Base-by-base conservation (phyloP, 2,113 vertebrate genomes). In the Phaethornis superciliosus region DNA sequence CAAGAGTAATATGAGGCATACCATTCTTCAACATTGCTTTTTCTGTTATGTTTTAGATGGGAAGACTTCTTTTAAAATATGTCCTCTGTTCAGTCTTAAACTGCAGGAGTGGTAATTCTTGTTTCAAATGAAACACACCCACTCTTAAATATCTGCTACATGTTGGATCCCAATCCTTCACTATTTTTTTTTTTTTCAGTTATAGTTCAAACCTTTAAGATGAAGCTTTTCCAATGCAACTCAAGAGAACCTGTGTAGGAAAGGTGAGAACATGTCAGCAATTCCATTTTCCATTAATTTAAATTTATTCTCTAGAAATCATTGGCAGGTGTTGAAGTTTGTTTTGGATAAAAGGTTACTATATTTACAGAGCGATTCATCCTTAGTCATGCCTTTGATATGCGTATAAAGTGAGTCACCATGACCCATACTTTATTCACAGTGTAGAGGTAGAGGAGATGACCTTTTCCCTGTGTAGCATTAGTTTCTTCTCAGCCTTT, bases 381-480 rank as follows among this genome's bases (percentile, higher is more conserved):
- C 83, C 69, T 95, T 88, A 96, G 55, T 93, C 60, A 83, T 84
- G 49, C 72, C 80, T 81, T 64, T 80, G 85, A 82, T 88, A 42
- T 40, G 60, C 62, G 40, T 56, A 40, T 72, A 63, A 89, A 94
- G 35, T 94, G 81, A 89, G 72, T 94, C 74, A 92, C 46, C 62
- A 8, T 83, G 81, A 86, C 63, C 40, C 13, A 3, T 63, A 91
- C 87, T 63, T 44, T 77, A 37, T 64, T 89, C 72, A 46, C 22
- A 59, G 18, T 8, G 12, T 63, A 75, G 68, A 92, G 76, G 56
- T 72, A 90, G 83, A 84, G 54, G 86, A 91, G 55, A 37, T 91
- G 47, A 94, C 63, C 80, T 80, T 4, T 58, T 90, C 70, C 17
- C 13, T 62, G 33, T 0, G 4, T 76, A 72, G 28, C 44, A 15